Evolutionary conservation across 2,113 vertebrate species (phyloP).

Genomic region (Terrapene triunguis): DNA sequence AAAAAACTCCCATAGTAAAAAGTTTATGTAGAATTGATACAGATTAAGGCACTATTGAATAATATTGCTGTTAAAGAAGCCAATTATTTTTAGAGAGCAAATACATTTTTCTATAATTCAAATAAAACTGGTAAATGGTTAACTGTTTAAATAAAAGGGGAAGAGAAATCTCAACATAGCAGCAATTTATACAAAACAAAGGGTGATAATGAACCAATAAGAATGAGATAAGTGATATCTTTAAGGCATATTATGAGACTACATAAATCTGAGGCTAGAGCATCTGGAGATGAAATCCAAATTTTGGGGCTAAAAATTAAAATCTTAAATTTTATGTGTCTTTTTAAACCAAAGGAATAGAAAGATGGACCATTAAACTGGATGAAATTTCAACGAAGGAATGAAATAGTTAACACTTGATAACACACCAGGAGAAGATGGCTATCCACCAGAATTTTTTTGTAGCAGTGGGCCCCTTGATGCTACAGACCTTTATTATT

Average conservation of each 20-base stretch:
- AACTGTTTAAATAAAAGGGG: slow-evolving; percentile 79
- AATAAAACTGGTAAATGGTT: slow-evolving; percentile 81
- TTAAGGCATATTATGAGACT: slow-evolving; percentile 55
- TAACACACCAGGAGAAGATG: slow-evolving; percentile 1
- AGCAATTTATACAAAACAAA: slow-evolving; percentile 82
- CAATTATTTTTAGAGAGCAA: slow-evolving; percentile 84
- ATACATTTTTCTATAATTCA: slow-evolving; percentile 84
- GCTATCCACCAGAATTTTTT: not conserved
- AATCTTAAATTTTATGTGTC: slow-evolving; percentile 27
- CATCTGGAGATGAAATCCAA: slow-evolving; percentile 52
- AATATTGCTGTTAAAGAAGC: slow-evolving; percentile 81
- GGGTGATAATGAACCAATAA: slow-evolving; percentile 66
- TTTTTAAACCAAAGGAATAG: not conserved
- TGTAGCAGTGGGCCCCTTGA: not conserved
- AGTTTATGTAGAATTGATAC: slow-evolving; percentile 72
- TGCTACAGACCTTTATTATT: slow-evolving; percentile 17
- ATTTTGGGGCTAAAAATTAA: slow-evolving; percentile 43
- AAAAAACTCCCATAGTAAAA: slow-evolving; percentile 77
- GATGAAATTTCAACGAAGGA: not conserved
- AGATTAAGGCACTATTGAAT: slow-evolving; percentile 79
- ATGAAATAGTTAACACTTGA: slow-evolving; percentile 46
- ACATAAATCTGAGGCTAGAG: slow-evolving; percentile 60
- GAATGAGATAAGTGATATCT: slow-evolving; percentile 60
- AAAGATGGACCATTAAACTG: not conserved
- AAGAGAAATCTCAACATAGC: slow-evolving; percentile 72